Base-by-base conservation (phyloP, 2,113 vertebrate genomes). In the Passer domesticus region DNA sequence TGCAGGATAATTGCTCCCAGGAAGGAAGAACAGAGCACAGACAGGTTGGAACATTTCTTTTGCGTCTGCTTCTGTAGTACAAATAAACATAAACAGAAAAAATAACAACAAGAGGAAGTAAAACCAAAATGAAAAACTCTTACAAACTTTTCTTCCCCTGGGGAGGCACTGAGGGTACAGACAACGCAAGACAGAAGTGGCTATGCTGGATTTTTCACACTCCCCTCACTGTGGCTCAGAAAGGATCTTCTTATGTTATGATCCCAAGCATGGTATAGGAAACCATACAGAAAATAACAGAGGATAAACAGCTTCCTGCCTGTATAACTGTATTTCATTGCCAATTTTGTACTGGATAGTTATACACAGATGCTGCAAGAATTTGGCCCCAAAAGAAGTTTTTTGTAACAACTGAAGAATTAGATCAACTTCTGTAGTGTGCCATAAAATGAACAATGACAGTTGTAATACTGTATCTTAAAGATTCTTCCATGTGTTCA, bases 341-440 rank as follows among this genome's bases (percentile, higher is more conserved):
- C 90, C 81, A 78, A 5, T 91, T 96, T 85, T 78, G 39, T 73
- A 69, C 75, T 86, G 64, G 28, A 58, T 89, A 35, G 60, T 44
- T 89, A 67, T 78, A 60, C 69, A 88, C 72, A 92, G 83, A 92
- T 89, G 84, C 77, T 85, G 27, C 63, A 90, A 89, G 83, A 39
- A 87, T 95, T 87, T 94, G 92, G 74, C 67, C 83, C 27, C 30
- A n/a, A 92, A 92, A 69, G 24, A 83, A 83, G 39, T 10, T 77
- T 63, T 82, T 49, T 96, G 73, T 79, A 80, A 92, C 76, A 96
- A 92, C 87, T 89, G 68, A 94, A 90, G 77, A 84, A 92, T 97
- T 96, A 93, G 82, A 80, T 93, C 93, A 89, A 92, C 83, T 96
- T 85, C 91, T 95, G 79, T 73, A 91, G 67, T 70, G 72, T 89